Conservation (phyloP, 64 coral and sea anemone genomes). For the Montipora sp. region DNA sequence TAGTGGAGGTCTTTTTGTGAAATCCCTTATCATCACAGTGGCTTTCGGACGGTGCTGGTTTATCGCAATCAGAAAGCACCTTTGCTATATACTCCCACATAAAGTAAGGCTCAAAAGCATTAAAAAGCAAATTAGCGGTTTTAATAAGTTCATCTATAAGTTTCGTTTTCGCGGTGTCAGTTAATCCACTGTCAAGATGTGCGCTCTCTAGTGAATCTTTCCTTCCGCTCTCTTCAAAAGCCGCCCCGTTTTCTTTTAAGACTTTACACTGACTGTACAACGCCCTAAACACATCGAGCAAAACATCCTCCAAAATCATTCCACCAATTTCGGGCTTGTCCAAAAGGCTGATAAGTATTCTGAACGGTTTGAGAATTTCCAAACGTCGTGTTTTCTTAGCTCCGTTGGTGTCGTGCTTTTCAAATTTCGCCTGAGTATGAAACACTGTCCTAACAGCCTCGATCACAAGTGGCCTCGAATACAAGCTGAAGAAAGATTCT, state of each 20-base stretch:
- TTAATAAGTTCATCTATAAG: conserved; percentile 93
- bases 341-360: conserved; percentile 88
- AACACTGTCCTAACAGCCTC: conserved; percentile 73
- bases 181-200: neutral
- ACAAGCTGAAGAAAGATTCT: conserved; percentile 69
- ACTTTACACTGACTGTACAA: conserved; percentile 61
- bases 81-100: conserved; percentile 98
- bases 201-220: conserved; percentile 12
- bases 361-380: conserved; percentile 80
- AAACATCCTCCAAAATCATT: conserved; percentile 83
- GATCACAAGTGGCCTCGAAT: conserved; percentile 64
- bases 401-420: conserved; percentile 9
- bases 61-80: conserved; percentile 59
- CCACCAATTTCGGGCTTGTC: conserved; percentile 94
- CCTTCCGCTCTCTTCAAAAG: conserved; percentile 33
- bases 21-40: neutral
- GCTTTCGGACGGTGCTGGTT: neutral
- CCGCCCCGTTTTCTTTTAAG: conserved; percentile 29
- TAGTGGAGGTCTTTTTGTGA: conserved; percentile 10
- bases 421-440: neutral
- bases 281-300: conserved; percentile 86
- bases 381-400: conserved; percentile 55
- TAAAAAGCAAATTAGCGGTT: conserved; percentile 94
- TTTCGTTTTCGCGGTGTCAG: conserved; percentile 62
- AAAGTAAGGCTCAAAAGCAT: conserved; percentile 98